Evolutionary conservation across 2,888 invertebrate genomes (phyloP), one percentile per base, ranked within the genome.

Genomic region (Aethes cnicana): DNA sequence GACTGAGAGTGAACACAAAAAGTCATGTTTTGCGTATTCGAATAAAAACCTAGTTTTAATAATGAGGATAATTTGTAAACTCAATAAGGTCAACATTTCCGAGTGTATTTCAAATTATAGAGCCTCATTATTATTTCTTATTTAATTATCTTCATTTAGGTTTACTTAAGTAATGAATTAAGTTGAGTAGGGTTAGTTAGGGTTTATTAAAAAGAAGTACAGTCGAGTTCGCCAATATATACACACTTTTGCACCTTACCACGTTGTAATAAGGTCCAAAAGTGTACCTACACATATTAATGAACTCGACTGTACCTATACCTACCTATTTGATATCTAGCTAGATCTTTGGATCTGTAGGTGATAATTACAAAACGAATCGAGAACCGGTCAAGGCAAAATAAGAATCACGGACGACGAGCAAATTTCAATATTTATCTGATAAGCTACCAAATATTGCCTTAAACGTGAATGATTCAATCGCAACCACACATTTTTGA

Each of bases 391-490:
- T 36, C 20, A 1, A 6, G 7, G 2, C 6, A 30, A 36, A 36
- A 11, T 9, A n/a, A 11, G 4, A 20, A 6, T 9, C 18, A 11
- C 20, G 20, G 4, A 21, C 36, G 36, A 21, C 23, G 14, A 37
- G 14, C n/a, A n/a, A 32, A 32, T 37, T 37, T 37, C 14, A 12
- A 21, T 37, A 14, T 37, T 14, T 37, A 14, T 37, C 23, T 37
- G 20, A 23, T 37, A 37, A 37, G 8, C 14, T 12, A 21, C 37
- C 21, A 23, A 37, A 21, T n/a, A 23, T 23, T 21, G 33, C 33
- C 17, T 33, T 44, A 33, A 33, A 33, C 25, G 18, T 25, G 28
- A 26, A 47, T 36, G 28, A 28, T 26, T 28, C 20, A 47, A 47
- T 47, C 46, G 14, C 8, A 4, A 14, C 4, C 4, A 23, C 37